Percentiles rank a stretch among this genome's conserved stretches.
Evolutionary conservation across 2,113 vertebrate species (phyloP).

Genomic region (Bubo blakistoni): DNA sequence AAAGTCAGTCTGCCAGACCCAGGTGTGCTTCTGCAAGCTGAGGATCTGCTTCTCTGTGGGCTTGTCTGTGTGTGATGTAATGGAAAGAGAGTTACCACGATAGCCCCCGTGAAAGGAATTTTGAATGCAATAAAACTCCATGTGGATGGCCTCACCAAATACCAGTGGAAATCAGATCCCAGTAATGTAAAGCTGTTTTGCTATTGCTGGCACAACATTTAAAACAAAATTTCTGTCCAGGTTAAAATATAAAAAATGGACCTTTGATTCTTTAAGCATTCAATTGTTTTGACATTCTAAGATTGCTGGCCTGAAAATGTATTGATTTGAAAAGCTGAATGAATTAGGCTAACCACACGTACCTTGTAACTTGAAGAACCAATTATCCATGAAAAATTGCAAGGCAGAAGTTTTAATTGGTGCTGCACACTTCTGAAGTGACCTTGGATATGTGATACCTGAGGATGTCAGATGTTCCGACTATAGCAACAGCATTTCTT

Average conservation of each 20-base stretch:
- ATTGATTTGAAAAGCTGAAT: conserved; percentile 36
- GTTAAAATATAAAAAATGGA: not conserved
- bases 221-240: not conserved
- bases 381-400: conserved; percentile 24
- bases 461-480: not conserved
- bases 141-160: not conserved
- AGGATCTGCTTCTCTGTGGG: not conserved
- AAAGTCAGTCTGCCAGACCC: not conserved
- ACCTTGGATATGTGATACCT: not conserved
- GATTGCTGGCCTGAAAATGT: not conserved
- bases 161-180: not conserved
- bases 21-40: not conserved
- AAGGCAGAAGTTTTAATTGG: not conserved
- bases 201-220: not conserved
- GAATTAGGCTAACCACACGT: not conserved
- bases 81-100: rapidly evolving
- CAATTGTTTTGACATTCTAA: not conserved
- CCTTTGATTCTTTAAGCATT: rapidly evolving
- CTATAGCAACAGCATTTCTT: not conserved
- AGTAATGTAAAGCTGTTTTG: not conserved
- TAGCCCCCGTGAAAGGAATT: not conserved
- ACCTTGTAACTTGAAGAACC: not conserved
- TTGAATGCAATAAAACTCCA: not conserved
- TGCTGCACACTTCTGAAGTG: not conserved
- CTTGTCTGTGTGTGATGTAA: not conserved